Conservation (phyloP, 2,113 vertebrate genomes). For the Lagopus muta region DNA sequence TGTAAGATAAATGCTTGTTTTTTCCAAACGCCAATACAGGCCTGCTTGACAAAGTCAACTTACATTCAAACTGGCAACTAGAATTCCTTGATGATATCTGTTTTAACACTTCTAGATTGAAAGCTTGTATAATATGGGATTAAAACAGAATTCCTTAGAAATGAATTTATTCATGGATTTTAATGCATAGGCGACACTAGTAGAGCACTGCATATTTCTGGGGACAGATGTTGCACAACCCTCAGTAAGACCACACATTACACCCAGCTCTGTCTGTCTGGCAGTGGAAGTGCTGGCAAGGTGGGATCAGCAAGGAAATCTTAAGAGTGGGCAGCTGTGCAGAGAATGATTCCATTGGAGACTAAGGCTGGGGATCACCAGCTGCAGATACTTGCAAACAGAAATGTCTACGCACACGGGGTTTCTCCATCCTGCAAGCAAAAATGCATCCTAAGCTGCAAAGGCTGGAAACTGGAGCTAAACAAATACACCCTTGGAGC, state of each 20-base stretch:
- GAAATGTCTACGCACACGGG: accelerated
- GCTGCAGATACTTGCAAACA: not conserved
- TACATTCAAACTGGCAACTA: not conserved
- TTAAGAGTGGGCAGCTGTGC: not conserved
- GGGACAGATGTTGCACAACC: accelerated
- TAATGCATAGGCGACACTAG: not conserved
- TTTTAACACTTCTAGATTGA: not conserved
- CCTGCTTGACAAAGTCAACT: not conserved
- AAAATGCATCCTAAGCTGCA: not conserved
- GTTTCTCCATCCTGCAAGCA: not conserved
- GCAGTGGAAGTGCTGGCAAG: not conserved
- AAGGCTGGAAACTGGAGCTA: not conserved
- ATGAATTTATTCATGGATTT: not conserved
- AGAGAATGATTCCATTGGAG: not conserved
- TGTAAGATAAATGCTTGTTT: not conserved
- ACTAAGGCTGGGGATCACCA: not conserved
- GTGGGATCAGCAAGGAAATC: not conserved
- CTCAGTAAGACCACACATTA: not conserved
- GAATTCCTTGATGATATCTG: accelerated
- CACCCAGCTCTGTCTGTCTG: not conserved
- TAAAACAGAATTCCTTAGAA: not conserved
- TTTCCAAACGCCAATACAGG: not conserved
- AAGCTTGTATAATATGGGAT: not conserved
- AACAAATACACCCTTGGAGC: not conserved
- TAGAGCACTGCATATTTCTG: accelerated